Evolutionary conservation across 2,888 invertebrate species (phyloP).

Genomic region (Cephus rjabovi): DNA sequence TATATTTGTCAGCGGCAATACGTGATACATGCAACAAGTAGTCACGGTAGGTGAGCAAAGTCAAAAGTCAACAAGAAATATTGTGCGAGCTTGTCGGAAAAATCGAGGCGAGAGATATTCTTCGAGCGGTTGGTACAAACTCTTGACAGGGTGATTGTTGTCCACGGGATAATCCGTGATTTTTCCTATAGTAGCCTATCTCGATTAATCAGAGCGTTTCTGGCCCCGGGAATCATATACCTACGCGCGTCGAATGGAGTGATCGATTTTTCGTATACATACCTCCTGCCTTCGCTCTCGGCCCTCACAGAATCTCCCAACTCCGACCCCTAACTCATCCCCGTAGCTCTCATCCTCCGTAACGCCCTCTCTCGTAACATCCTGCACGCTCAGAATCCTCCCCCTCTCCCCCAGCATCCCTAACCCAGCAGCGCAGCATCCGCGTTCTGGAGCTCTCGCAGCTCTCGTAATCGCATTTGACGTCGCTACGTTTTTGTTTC

Average conservation of each 20-base stretch:
- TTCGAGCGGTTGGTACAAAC: neutral
- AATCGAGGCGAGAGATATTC: neutral
- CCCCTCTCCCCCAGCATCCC: constrained; percentile 25
- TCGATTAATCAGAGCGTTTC: constrained; percentile 1
- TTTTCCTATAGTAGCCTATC: neutral
- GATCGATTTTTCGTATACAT: constrained; percentile 57
- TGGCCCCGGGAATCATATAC: constrained; percentile 39
- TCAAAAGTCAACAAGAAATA: neutral
- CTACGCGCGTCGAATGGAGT: constrained; percentile 49
- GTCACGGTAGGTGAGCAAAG: neutral
- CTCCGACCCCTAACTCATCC: constrained; percentile 14
- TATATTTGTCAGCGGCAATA: neutral
- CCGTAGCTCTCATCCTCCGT: constrained; percentile 18
- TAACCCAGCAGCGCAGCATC: constrained; percentile 61
- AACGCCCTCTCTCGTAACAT: constrained; percentile 30
- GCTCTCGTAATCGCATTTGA: constrained; percentile 66
- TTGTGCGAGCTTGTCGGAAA: neutral
- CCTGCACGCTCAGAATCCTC: constrained; percentile 33
- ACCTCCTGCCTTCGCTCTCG: constrained; percentile 45
- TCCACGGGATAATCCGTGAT: neutral
- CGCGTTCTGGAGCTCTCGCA: constrained; percentile 62
- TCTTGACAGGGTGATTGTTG: neutral
- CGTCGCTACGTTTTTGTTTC: constrained; percentile 67
- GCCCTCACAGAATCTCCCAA: constrained; percentile 45
- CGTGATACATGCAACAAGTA: neutral